A percentile compares a stretch with the other conserved stretches of the same genome.
Evolutionary conservation across 2,113 vertebrate species (phyloP).

Genomic region (Xiphorhynchus elegans): DNA sequence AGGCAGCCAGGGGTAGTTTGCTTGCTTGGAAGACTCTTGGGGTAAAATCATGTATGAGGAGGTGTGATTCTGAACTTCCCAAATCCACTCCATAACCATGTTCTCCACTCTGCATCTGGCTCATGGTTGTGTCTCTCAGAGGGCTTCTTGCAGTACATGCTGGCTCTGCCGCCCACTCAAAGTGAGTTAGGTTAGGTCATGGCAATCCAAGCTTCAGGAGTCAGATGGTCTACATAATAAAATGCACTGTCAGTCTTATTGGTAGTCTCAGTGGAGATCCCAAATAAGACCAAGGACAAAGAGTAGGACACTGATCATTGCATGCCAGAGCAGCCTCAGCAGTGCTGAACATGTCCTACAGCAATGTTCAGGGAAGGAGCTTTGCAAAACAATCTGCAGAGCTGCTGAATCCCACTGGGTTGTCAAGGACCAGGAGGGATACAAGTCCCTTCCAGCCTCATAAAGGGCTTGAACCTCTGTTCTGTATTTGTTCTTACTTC

Average conservation of each 20-base stretch:
- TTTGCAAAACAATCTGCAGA: not conserved
- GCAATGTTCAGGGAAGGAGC: not conserved
- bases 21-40: not conserved
- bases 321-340: not conserved
- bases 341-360: rapidly evolving
- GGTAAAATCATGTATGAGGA: rapidly evolving
- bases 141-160: not conserved
- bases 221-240: not conserved
- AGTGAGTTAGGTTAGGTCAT: not conserved
- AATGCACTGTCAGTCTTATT: not conserved
- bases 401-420: not conserved
- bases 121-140: not conserved
- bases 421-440: not conserved
- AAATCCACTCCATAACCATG: rapidly evolving
- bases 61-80: not conserved
- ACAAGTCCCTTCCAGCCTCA: not conserved
- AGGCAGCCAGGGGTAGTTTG: not conserved
- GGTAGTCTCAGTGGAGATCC: not conserved
- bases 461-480: not conserved
- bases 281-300: not conserved
- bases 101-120: not conserved
- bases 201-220: not conserved
- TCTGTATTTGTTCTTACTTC: not conserved
- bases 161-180: not conserved
- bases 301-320: not conserved